Evolutionary conservation across 37 sponge, comb jelly and placozoan genomes (phyloP), one percentile per base, ranked within the genome.

Genomic region (Geodia barretti): DNA sequence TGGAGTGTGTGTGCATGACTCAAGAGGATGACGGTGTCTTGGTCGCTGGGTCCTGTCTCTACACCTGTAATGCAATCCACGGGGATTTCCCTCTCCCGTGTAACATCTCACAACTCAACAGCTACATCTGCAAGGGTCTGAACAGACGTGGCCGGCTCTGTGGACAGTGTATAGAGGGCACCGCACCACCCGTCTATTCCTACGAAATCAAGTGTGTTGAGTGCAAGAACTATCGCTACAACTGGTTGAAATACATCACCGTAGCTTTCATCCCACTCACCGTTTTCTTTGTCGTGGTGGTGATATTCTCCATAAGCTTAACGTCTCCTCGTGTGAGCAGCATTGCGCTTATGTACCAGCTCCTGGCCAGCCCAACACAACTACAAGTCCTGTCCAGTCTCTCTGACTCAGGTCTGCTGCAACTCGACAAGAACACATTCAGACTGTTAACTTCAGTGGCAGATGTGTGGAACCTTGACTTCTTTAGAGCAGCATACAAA

Each of bases 161-260:
- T 68, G 68, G 68, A 1, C 1, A 68, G 31, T 68, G 68, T 68
- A 33, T 32, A 5, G 68, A 5, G 34, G 14, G 1, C 31, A 32
- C 20, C 31, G 68, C 68, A 7, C 68, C 68, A 5, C 68, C 68
- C 4, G 68, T 68, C 33, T 68, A 68, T 30, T 68, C 68, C 1
- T 68, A 68, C 33, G 31, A 30, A 20, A 31, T 68, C 20, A 68
- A 7, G 4, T 68, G 68, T 30, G 68, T 68, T 5, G 19, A 68
- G 68, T 68, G 68, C 33, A 30, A 28, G 33, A 68, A 4, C 32
- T 5, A 33, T 68, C 20, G 33, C 14, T 28, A 28, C 32, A 68
- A 68, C 68, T 68, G 68, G 32, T 1, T 29, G 2, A 29, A 7
- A 68, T 68, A 68, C 34, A 29, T 68, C 3, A 3, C 32, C 20